Evolutionary conservation across 2,113 vertebrate species (phyloP).

Genomic region (Chloroceryle aenea): DNA sequence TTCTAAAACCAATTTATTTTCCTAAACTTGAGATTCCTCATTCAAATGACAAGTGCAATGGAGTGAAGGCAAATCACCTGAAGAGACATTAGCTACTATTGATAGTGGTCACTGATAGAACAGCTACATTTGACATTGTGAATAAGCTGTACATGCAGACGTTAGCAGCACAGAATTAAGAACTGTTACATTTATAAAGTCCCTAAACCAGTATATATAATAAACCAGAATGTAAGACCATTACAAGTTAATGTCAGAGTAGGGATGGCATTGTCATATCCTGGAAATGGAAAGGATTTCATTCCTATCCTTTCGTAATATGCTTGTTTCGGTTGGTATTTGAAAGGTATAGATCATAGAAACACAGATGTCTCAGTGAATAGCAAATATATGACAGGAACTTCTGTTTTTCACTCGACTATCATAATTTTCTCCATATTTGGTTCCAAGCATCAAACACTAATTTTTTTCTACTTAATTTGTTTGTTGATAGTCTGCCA

Average conservation of each 20-base stretch:
- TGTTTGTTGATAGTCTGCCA: neutral
- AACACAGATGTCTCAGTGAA: neutral
- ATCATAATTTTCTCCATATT: neutral
- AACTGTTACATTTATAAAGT: too few species aligned
- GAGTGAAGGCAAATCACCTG: neutral
- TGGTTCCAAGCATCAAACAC: neutral
- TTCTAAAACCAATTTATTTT: neutral
- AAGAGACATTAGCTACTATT: neutral
- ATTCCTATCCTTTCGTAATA: neutral
- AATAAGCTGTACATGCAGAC: neutral
- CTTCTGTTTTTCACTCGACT: neutral
- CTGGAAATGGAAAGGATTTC: neutral
- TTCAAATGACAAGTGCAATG: neutral
- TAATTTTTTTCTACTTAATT: neutral
- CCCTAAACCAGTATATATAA: too few species aligned
- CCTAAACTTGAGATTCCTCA: neutral
- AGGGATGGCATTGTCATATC: neutral
- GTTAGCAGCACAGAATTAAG: too few species aligned
- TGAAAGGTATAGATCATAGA: neutral
- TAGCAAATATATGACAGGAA: neutral
- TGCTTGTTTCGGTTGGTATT: neutral
- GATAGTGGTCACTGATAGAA: neutral
- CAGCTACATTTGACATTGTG: neutral
- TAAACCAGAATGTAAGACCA: neutral
- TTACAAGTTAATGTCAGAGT: neutral